Evolutionary conservation across 2,797 vertebrate species (phyloP).

Genomic region (Myiothlypis chrysogaster): DNA sequence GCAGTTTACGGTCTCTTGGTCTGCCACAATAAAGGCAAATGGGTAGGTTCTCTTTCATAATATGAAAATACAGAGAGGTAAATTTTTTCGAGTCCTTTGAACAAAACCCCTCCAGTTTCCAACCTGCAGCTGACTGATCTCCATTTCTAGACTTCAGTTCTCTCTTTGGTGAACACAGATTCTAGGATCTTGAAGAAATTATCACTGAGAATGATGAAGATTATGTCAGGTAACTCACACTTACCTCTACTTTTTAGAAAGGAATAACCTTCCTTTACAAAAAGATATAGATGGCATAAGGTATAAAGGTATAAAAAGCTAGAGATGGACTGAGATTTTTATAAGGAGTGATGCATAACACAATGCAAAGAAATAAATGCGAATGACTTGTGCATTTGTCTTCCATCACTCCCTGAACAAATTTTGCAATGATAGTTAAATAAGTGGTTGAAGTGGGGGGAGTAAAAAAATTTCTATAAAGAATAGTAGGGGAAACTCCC

Average conservation of each 20-base stretch:
- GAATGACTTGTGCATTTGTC: background rate
- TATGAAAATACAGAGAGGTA: background rate
- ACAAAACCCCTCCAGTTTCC: background rate
- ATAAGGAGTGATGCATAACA: accelerated
- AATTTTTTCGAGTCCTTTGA: background rate
- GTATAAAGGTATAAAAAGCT: background rate
- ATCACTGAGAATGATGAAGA: background rate
- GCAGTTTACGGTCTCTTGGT: background rate
- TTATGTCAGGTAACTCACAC: background rate
- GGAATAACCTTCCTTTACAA: background rate
- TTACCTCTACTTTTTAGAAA: background rate
- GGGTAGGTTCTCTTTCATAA: background rate
- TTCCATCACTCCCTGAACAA: background rate
- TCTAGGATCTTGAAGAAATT: background rate
- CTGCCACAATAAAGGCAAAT: background rate
- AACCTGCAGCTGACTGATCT: background rate
- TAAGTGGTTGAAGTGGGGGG: accelerated
- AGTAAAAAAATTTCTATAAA: background rate
- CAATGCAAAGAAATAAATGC: accelerated
- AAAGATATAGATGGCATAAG: background rate
- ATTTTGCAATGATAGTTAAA: background rate
- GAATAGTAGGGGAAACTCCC: background rate
- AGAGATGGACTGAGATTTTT: background rate
- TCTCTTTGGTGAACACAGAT: background rate
- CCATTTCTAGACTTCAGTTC: background rate